Evolutionary conservation across 1,140 invertebrate genomes (phyloP), one percentile per base, ranked within the genome.

Genomic region (Macrosteles quadrilineatus): DNA sequence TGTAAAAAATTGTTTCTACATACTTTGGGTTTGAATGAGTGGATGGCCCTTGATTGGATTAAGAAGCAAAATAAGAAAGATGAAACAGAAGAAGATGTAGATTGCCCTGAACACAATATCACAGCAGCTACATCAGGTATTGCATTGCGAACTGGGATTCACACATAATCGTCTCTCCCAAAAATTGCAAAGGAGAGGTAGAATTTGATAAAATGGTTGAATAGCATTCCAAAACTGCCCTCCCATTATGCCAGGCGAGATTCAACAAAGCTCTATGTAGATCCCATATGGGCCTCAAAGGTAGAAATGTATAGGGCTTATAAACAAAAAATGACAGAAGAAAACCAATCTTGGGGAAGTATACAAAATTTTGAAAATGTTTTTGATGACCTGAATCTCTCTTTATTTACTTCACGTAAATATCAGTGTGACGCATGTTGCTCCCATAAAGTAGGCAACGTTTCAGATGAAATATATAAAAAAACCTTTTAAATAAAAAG

Each of bases 361-460:
- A n/a, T n/a, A 31, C 27, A 25, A 32, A 25, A 31, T n/a, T 65
- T 65, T 25, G 30, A 31, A n/a, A 31, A 65, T 14, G 12, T 65
- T 72, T n/a, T 72, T 66, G 62, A 71, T 45, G 70, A 74, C 62
- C 57, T 65, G 1, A 65, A 65, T 36, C 17, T 65, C n/a, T 32
- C 63, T 21, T 21, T 40, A 23, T 66, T 66, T 17, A 21, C 1
- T 2, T 32, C 64, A 11, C 64, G 32, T 11, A 66, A 66, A 40
- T 29, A 66, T 21, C 31, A n/a, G 64, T 66, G 59, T 63, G 59
- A 63, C 25, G 1, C 40, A 11, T 66, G 32, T 25, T 66, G 12
- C 12, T 23, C 29, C 32, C 29, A 36, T 43, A 66, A 66, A 66
- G 12, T 29, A 1, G 32, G 32, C 32, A 67, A 71, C 67, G 29